A percentile compares a stretch with the other conserved stretches of the same genome.
phyloP scores from a whole-genome alignment of 2,113 vertebrate genomes.

The Capreolus pygargus region DNA sequence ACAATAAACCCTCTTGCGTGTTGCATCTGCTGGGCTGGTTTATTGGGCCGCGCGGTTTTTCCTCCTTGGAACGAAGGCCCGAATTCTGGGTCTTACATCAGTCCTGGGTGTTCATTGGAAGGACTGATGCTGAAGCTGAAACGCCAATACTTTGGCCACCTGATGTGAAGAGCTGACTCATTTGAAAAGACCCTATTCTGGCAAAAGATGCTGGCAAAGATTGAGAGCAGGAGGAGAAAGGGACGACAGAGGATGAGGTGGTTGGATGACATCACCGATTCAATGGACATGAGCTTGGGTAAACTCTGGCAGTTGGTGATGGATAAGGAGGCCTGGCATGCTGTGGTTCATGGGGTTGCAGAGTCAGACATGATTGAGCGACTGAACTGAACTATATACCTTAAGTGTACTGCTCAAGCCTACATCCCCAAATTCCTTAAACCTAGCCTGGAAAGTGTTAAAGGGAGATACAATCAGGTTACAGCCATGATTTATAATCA shows the following conservation, averaged over 20 bases:
- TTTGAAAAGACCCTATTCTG: neutral
- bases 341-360: neutral
- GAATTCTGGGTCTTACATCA: no score
- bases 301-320: neutral
- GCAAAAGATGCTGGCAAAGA: neutral
- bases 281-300: neutral
- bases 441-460: neutral
- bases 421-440: neutral
- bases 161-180: neutral
- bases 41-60: no score
- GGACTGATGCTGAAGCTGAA: neutral
- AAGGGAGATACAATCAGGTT: neutral
- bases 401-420: neutral
- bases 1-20: no score
- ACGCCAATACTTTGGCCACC: neutral
- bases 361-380: neutral
- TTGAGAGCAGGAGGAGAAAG: neutral
- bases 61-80: no score
- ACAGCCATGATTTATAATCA: neutral
- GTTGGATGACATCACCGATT: neutral
- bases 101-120: neutral
- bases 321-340: neutral
- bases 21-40: no score
- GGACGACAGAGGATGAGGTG: neutral
- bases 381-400: neutral